These are phyloP conservation scores for Tautogolabrus adspersus DNA, from an alignment of 2,113 vertebrate species.

Conservation along the genomic window DNA sequence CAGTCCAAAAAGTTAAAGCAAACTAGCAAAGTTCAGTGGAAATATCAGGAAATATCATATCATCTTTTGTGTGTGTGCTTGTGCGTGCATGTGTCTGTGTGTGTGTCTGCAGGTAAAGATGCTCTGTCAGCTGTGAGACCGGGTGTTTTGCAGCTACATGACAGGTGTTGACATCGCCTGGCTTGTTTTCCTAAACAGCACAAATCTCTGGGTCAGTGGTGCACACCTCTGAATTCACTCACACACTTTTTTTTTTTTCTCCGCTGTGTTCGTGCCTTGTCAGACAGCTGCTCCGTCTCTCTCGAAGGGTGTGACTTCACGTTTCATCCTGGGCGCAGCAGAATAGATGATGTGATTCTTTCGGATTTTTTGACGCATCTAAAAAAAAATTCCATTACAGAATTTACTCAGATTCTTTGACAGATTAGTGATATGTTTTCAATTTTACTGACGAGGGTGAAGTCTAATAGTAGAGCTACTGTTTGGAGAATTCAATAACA, in stretches of 20 bases:
- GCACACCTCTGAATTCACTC: neutral
- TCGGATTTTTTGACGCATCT: slow-evolving; percentile 1
- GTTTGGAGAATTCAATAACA: too few relatives aligned
- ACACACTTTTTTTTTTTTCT: neutral
- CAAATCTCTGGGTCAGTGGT: neutral
- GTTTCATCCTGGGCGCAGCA: neutral
- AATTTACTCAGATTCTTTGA: too few relatives aligned
- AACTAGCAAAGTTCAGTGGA: slow-evolving; percentile 1
- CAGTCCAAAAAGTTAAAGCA: slow-evolving; percentile 25
- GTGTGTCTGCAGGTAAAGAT: neutral
- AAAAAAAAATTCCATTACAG: neutral
- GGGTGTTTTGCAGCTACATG: slow-evolving; percentile 13
- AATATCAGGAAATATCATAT: neutral
- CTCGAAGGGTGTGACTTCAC: slow-evolving; percentile 3
- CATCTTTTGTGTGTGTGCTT: neutral
- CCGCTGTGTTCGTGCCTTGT: neutral
- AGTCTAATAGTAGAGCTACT: too few relatives aligned
- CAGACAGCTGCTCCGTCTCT: neutral
- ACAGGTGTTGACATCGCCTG: slow-evolving; percentile 27
- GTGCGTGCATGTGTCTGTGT: neutral
- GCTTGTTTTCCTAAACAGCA: slow-evolving; percentile 1
- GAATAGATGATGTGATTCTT: neutral
- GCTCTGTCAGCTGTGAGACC: slow-evolving; percentile 10
- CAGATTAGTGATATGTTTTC: too few relatives aligned
- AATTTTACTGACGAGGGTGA: too few relatives aligned